phyloP scores from a whole-genome alignment of 2,888 invertebrate genomes.

The Pammene aurita region DNA sequence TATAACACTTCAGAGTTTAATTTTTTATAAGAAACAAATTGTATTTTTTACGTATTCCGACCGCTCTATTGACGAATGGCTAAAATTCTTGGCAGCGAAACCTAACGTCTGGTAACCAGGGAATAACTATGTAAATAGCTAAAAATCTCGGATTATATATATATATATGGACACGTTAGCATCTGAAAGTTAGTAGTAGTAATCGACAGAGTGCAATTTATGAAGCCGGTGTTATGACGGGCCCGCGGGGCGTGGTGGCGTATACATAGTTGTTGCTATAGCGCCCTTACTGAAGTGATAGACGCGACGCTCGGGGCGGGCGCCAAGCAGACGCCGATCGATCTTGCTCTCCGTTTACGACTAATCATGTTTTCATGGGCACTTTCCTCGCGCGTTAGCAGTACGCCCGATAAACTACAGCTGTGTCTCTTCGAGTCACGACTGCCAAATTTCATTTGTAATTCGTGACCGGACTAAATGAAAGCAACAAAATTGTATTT shows the following conservation, averaged over 20 bases:
- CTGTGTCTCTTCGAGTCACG: constrained; percentile 26
- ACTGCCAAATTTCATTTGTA: constrained; percentile 30
- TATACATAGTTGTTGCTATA: constrained; percentile 32
- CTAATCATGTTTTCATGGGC: constrained; percentile 68
- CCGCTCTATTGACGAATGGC: not conserved
- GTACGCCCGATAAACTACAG: constrained; percentile 18
- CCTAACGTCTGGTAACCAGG: not conserved
- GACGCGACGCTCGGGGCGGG: constrained; percentile 55
- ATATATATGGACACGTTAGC: not conserved
- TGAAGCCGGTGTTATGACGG: constrained; percentile 31
- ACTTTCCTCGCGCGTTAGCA: constrained; percentile 46
- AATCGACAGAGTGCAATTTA: constrained; percentile 21
- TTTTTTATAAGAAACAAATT: not conserved
- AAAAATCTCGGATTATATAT: not conserved
- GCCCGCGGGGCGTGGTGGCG: constrained; percentile 20
- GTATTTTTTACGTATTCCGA: not conserved
- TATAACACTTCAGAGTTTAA: not conserved
- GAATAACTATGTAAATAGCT: not conserved
- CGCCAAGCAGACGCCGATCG: constrained; percentile 74
- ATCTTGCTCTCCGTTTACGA: constrained; percentile 68
- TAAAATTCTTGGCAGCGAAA: not conserved
- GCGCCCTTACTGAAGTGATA: constrained; percentile 44
- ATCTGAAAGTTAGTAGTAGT: not conserved
- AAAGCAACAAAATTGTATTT: constrained; percentile 19
- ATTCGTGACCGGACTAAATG: constrained; percentile 25